Base-by-base conservation (phyloP, 2,797 vertebrate species). In the Pantherophis vulpinus region DNA sequence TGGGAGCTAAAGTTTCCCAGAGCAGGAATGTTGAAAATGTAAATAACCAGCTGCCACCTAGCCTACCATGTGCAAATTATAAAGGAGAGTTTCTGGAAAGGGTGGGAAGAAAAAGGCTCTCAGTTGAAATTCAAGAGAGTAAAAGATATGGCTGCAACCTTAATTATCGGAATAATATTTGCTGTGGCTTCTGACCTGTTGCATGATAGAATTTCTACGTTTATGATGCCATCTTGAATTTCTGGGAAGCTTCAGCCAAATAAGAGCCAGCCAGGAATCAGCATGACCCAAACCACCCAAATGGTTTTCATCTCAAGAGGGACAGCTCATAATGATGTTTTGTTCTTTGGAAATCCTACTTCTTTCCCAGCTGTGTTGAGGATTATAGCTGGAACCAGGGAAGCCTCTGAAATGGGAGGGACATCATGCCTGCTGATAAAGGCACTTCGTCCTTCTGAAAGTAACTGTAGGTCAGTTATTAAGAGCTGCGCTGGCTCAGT, bases 361-460 rank as follows among this genome's bases (percentile, higher is more conserved):
- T 96, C 54, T 66, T 94, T 96, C 88, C 55, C 54, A 91, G 74
- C 74, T 47, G 20, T 47, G 20, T 47, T 47, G 10, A 83, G 74
- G 42, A 83, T 83, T 83, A 47, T 83, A 47, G 37, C 20, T 47
- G 37, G 74, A 83, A 83, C 37, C 74, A 23, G 74, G 37, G 37
- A 25, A 42, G 74, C 10, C 37, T 47, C 74, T 47, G 74, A 83
- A 83, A 83, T 11, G 9, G 74, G 74, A 83, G 4, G 42, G 2
- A 12, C 20, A 83, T 23, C 10, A 83, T 83, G 47, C 74, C 74
- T 47, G 37, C 37, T 47, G 0, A 47, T 83, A 47, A 25, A 23
- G 4, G 74, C 42, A 25, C 20, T 47, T 83, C 0, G 2, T 47
- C 42, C 37, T 83, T 83, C 37, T 47, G 37, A 83, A 25, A 83